Evolutionary conservation across 2,888 invertebrate species (phyloP), one percentile per base, ranked within the genome.

Genomic region (Scelioninae gen. 1): DNA sequence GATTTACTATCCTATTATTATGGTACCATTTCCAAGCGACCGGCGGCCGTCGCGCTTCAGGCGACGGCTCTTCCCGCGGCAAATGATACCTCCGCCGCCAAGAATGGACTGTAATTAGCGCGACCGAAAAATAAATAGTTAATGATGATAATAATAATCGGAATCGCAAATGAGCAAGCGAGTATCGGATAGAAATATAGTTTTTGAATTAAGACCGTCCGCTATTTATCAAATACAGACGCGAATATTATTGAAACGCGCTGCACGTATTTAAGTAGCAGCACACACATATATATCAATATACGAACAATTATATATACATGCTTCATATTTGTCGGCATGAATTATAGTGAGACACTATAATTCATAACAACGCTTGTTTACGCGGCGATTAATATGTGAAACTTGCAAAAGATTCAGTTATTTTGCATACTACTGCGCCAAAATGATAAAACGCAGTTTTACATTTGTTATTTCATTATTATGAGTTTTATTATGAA

Each of bases 1-100:
- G 82, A 80, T 84, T 80, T 75, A 77, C 84, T 77, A 78, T 78
- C 56, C 76, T 62, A 80, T 75, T 82, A 82, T 84, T 82, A 84
- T 77, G 82, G 66, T 74, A 51, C 84, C 71, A 65, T 74, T 82
- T 74, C 29, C 53, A 60, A 45, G 45, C 53, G 38, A 63, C 16
- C 66, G 60, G 13, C 53, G 60, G 55, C 31, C 38, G 40, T 31
- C 31, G 53, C 51, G 80, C 81, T 34, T 8, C 63, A 31, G 63
- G 76, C 81, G 75, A 76, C 69, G 69, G 55, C 13, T 63, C 56
- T 58, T 74, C 51, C 55, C 34, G 51, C 43, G 56, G 53, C 75
- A 66, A 72, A 79, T 66, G 65, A 71, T 71, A 72, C 72, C 62
- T 55, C 49, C 47, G 77, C 47, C 13, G 13, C 43, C n/a, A 56